phyloP scores from a whole-genome alignment of 2,888 invertebrate genomes.

The Stenchaetothrips biformis region DNA sequence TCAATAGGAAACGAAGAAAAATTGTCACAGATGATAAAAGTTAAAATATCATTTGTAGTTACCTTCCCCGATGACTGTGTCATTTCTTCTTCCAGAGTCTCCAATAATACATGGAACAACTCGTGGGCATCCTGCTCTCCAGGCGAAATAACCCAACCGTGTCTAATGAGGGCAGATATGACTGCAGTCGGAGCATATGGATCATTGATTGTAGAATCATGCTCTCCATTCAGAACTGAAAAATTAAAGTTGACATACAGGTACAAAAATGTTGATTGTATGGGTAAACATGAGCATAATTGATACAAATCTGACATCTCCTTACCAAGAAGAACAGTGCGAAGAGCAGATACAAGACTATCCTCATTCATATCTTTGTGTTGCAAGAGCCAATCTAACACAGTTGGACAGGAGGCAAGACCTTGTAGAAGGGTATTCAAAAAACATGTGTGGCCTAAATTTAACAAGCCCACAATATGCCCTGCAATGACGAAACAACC shows the following conservation, averaged over 20 bases:
- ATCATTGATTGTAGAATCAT: constrained; percentile 40
- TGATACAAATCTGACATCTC: constrained; percentile 27
- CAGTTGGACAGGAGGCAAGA: constrained; percentile 78
- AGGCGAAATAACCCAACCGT: constrained; percentile 82
- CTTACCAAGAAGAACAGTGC: constrained; percentile 69
- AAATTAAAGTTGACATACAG: constrained; percentile 40
- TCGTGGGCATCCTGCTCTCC: constrained; percentile 95
- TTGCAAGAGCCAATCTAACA: constrained; percentile 74
- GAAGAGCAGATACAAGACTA: constrained; percentile 67
- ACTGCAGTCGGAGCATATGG: constrained; percentile 62
- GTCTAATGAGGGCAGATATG: constrained; percentile 65
- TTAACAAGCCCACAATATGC: constrained; percentile 78
- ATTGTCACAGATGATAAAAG: background rate
- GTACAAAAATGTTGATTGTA: constrained; percentile 44
- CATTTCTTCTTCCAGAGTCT: constrained; percentile 84
- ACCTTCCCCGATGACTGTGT: constrained; percentile 38
- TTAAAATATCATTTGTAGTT: constrained; percentile 18
- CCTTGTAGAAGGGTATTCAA: constrained; percentile 87
- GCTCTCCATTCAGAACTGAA: constrained; percentile 61
- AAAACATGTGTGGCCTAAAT: constrained; percentile 90
- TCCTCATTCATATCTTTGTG: constrained; percentile 54
- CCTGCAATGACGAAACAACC: constrained; percentile 48
- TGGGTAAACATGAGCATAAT: constrained; percentile 33
- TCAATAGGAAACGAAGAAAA: constrained; percentile 27
- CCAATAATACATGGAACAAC: constrained; percentile 78